Conservation (phyloP, 2,797 vertebrate genomes). For the Margarornis squamiger region DNA sequence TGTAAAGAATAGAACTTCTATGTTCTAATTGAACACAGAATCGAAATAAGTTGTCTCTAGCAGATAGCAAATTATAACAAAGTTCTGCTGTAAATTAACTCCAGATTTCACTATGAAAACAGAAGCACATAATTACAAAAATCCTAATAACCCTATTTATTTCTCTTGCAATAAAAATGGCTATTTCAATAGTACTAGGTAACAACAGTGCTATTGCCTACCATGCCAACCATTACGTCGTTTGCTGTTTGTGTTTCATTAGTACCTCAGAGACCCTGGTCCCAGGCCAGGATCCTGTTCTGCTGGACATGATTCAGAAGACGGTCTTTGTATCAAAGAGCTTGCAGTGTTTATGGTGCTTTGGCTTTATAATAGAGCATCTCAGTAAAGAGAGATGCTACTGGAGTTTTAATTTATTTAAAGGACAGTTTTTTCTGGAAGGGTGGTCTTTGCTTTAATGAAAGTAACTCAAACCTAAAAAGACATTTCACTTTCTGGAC, state of each 20-base stretch:
- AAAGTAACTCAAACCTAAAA: not conserved
- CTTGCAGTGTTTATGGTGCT: not conserved
- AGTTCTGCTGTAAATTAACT: not conserved
- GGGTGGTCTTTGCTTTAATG: not conserved
- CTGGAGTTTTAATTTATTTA: not conserved
- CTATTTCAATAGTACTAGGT: not conserved
- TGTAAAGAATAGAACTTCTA: not conserved
- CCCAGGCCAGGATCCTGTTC: not conserved
- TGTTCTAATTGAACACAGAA: not conserved
- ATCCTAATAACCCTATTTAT: not conserved
- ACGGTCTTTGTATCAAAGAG: not conserved
- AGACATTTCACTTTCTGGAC: not conserved
- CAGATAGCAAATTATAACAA: not conserved
- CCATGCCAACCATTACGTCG: not conserved
- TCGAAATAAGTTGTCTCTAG: not conserved
- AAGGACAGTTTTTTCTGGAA: not conserved
- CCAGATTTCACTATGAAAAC: not conserved
- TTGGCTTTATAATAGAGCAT: not conserved
- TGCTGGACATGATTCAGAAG: not conserved
- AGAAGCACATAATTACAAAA: not conserved
- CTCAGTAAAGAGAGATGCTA: not conserved
- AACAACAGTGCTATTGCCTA: not conserved
- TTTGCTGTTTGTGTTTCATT: conserved; percentile 3
- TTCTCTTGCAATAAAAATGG: conserved; percentile 6
- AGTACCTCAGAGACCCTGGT: not conserved